A percentile compares a stretch with the other conserved stretches of the same genome.
These are phyloP conservation scores for Sitophilus oryzae DNA, from an alignment of 1,140 invertebrate genomes.

Conservation along the genomic window DNA sequence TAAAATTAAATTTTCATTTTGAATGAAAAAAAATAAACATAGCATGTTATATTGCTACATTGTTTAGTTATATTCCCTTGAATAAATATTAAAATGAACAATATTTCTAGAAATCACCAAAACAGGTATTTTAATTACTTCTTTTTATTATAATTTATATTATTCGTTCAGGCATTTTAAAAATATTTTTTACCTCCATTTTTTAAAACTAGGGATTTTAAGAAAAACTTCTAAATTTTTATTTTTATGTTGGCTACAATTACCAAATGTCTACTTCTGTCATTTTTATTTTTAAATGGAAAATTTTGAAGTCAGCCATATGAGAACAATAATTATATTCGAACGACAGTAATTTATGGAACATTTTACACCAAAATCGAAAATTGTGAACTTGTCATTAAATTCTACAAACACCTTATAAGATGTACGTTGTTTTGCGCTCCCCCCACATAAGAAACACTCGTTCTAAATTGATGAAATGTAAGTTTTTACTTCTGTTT, in stretches of 20 bases:
- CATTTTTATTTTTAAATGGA: constrained; percentile 20
- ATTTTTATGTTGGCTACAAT: constrained; percentile 2
- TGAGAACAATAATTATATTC: constrained; percentile 5
- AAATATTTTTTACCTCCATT: too few species aligned
- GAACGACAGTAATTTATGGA: constrained; percentile 7
- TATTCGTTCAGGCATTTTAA: too few species aligned
- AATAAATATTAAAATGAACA: too few species aligned
- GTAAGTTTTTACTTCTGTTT: constrained; percentile 25
- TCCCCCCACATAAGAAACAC: constrained; percentile 15
- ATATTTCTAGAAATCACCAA: too few species aligned
- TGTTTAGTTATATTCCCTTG: too few species aligned
- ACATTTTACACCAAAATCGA: constrained; percentile 6
- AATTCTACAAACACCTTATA: neutral
- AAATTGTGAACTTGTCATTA: constrained; percentile 1
- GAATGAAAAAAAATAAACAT: too few species aligned
- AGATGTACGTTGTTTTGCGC: constrained; percentile 24
- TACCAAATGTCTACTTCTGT: neutral
- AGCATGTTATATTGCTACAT: too few species aligned
- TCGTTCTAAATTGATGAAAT: constrained; percentile 21
- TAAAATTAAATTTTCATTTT: too few species aligned
- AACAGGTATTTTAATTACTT: too few species aligned
- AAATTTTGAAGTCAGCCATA: constrained; percentile 27
- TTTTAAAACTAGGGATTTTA: too few species aligned
- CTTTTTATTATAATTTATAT: too few species aligned
- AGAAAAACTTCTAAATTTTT: too few species aligned